Evolutionary conservation across 1,140 invertebrate genomes (phyloP).

Genomic region (Brachionus sp.): DNA sequence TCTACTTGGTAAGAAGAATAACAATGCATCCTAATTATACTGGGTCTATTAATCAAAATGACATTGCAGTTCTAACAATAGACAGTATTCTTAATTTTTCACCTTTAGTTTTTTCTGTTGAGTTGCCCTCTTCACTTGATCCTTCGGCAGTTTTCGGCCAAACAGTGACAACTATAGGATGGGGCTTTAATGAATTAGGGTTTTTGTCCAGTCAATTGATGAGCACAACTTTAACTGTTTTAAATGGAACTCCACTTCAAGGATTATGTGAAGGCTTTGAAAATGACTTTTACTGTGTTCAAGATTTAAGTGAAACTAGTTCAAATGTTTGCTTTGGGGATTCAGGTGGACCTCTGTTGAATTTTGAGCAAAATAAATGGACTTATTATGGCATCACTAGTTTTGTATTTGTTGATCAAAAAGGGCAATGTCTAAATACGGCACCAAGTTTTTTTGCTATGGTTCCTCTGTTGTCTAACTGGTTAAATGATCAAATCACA

Average conservation of each 20-base stretch:
- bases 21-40: not conserved
- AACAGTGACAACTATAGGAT: not conserved
- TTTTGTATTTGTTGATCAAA: not conserved
- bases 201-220: not conserved
- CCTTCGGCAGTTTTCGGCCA: not conserved
- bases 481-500: not conserved
- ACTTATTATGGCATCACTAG: not conserved
- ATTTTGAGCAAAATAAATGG: not conserved
- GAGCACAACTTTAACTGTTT: not conserved
- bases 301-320: not conserved
- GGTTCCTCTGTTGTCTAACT: not conserved
- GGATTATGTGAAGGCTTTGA: not conserved
- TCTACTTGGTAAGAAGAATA: not conserved
- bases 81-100: not conserved
- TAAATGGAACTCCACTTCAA: not conserved
- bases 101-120: not conserved
- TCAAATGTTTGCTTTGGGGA: not conserved
- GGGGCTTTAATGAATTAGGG: not conserved
- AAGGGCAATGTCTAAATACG: not conserved
- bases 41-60: not conserved
- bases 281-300: not conserved
- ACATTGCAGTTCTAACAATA: not conserved
- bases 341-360: not conserved
- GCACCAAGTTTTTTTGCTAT: not conserved
- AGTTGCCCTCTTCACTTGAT: not conserved